phyloP scores from a whole-genome alignment of 2,888 invertebrate species.

The Spilarctia lutea region DNA sequence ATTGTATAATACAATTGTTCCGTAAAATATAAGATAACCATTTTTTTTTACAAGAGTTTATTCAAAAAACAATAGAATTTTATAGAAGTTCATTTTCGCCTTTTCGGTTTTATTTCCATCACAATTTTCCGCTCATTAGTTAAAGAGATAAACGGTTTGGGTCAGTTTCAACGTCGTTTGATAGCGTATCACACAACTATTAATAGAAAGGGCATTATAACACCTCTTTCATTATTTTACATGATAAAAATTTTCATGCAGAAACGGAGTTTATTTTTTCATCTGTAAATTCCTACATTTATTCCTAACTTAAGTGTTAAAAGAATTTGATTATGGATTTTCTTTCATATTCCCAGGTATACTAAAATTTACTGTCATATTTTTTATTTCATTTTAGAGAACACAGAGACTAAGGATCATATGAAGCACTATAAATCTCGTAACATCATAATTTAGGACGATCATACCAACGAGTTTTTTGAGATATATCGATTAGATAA shows the following conservation, averaged over 20 bases:
- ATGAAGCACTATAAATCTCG: background rate
- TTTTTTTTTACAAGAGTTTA: background rate
- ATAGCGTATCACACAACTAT: background rate
- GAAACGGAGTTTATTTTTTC: background rate
- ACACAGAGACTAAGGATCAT: background rate
- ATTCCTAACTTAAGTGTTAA: background rate
- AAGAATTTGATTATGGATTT: background rate
- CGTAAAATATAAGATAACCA: background rate
- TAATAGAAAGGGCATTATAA: background rate
- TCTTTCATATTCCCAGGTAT: background rate
- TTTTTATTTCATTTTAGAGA: background rate
- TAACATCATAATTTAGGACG: background rate
- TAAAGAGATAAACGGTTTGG: background rate
- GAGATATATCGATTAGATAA: background rate
- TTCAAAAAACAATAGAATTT: background rate
- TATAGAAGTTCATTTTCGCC: background rate
- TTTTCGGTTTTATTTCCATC: background rate
- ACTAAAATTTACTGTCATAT: background rate
- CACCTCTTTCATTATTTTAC: background rate
- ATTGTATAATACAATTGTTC: slow-evolving; percentile 26
- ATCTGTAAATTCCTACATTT: background rate
- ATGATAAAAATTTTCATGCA: background rate
- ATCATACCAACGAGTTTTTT: background rate
- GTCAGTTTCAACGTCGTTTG: background rate
- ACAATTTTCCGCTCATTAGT: background rate